phyloP scores from a whole-genome alignment of 2,797 vertebrate species.

The Galaxias olidus region DNA sequence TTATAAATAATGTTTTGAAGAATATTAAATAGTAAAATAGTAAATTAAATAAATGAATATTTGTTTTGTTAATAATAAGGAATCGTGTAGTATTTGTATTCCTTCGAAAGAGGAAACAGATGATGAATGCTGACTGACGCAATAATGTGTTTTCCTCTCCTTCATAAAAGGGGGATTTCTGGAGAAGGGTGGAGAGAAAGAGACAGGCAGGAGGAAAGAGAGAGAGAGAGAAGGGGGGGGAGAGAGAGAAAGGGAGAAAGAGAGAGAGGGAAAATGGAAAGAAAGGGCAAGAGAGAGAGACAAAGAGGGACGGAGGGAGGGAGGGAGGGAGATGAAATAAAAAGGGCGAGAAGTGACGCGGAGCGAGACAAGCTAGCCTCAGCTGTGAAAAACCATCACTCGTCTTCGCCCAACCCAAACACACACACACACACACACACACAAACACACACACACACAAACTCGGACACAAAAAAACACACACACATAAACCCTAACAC shows the following conservation, averaged over 20 bases:
- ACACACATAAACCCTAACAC: background rate
- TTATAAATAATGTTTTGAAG: too few species aligned
- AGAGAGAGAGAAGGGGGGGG: background rate
- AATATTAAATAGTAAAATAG: too few species aligned
- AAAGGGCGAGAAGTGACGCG: background rate
- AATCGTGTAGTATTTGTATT: too few species aligned
- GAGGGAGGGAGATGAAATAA: background rate
- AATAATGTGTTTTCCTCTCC: too few species aligned
- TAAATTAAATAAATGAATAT: too few species aligned
- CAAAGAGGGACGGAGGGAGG: background rate
- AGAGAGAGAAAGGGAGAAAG: background rate
- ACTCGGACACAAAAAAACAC: background rate
- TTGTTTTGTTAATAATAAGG: too few species aligned
- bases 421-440: constrained; percentile 7
- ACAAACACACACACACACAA: constrained; percentile 11
- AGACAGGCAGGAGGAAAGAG: background rate
- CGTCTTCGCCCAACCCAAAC: constrained; percentile 26
- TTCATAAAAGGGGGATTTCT: too few species aligned
- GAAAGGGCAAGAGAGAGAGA: background rate
- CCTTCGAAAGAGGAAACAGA: too few species aligned
- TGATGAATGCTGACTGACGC: too few species aligned
- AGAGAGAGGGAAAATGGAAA: background rate
- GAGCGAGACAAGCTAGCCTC: background rate
- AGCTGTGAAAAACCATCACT: constrained; percentile 21
- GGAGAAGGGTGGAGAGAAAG: background rate